These are phyloP conservation scores for Leiothrix lutea DNA, from an alignment of 2,113 vertebrate species.

Conservation along the genomic window DNA sequence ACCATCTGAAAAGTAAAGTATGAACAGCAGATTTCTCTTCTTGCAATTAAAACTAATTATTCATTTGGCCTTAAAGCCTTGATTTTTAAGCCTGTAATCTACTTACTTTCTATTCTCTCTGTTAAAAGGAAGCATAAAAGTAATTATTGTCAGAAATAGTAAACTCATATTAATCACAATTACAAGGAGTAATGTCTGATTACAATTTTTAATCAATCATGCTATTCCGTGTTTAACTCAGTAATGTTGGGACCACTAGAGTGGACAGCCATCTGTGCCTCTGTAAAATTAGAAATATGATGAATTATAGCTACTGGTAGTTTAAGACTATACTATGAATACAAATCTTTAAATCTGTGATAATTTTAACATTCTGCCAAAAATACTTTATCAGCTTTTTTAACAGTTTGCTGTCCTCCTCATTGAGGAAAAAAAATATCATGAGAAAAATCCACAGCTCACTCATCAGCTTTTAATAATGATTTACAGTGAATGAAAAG, in stretches of 20 bases:
- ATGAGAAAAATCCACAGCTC: background rate
- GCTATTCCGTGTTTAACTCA: slow-evolving; percentile 45
- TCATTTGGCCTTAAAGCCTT: slow-evolving; percentile 3
- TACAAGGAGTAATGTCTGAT: slow-evolving; percentile 53
- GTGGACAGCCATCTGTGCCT: slow-evolving; percentile 69
- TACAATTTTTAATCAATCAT: slow-evolving; percentile 66
- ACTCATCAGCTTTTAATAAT: background rate
- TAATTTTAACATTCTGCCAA: background rate
- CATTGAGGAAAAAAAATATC: background rate
- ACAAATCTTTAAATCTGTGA: slow-evolving; percentile 14
- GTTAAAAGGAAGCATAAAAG: slow-evolving; percentile 1
- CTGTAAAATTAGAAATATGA: slow-evolving; percentile 69
- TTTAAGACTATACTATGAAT: slow-evolving; percentile 36
- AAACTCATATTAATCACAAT: slow-evolving; percentile 68
- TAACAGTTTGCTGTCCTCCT: background rate
- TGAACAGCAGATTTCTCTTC: background rate
- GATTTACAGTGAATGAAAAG: background rate
- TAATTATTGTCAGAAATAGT: slow-evolving; percentile 48
- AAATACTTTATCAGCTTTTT: background rate
- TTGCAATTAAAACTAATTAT: background rate
- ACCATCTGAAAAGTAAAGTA: background rate
- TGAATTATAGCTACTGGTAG: slow-evolving; percentile 48
- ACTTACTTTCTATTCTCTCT: background rate
- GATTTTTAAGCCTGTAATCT: background rate
- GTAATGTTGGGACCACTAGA: slow-evolving; percentile 48